These are phyloP conservation scores for Denticeps clupeoides DNA, from an alignment of 2,797 vertebrate genomes.

Conservation along the genomic window DNA sequence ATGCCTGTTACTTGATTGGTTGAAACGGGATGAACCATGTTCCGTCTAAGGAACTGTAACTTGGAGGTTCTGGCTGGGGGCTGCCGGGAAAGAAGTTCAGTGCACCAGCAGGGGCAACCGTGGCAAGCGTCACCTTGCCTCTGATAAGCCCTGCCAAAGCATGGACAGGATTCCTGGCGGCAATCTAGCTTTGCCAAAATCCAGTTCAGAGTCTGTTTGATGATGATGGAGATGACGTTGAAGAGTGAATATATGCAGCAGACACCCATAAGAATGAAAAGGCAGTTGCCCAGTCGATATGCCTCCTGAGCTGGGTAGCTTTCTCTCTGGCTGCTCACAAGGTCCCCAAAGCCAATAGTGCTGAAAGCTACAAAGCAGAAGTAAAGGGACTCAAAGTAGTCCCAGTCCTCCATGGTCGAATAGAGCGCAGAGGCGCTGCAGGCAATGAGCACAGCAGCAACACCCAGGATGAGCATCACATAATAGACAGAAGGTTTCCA, in stretches of 20 bases:
- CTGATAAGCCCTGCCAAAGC: slow-evolving; percentile 36
- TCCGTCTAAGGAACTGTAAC: slow-evolving; percentile 47
- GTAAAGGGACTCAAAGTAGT: slow-evolving; percentile 66
- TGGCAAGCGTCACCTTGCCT: no score
- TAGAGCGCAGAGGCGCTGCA: slow-evolving; percentile 66
- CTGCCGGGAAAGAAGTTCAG: slow-evolving; percentile 32
- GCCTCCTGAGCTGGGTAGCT: slow-evolving; percentile 56
- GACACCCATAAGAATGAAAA: slow-evolving; percentile 68
- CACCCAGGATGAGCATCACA: slow-evolving; percentile 64
- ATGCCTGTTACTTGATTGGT: slow-evolving; percentile 34
- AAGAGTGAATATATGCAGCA: slow-evolving; percentile 73
- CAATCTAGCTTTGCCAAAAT: slow-evolving; percentile 57
- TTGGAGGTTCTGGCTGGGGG: slow-evolving; percentile 31
- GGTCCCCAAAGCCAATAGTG: slow-evolving; percentile 69
- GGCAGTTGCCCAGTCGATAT: slow-evolving; percentile 61
- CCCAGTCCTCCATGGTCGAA: slow-evolving; percentile 67
- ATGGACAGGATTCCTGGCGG: slow-evolving; percentile 30
- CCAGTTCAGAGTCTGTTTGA: slow-evolving; percentile 73
- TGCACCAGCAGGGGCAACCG: slow-evolving; percentile 47
- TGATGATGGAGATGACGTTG: slow-evolving; percentile 69
- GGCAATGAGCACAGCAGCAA: slow-evolving; percentile 59
- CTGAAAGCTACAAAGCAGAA: slow-evolving; percentile 74
- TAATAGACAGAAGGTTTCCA: slow-evolving; percentile 73
- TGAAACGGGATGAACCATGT: slow-evolving; percentile 52
- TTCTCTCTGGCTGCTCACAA: slow-evolving; percentile 64